Evolutionary conservation across 1,140 invertebrate genomes (phyloP).

Genomic region (Melipona quadrifasciata): DNA sequence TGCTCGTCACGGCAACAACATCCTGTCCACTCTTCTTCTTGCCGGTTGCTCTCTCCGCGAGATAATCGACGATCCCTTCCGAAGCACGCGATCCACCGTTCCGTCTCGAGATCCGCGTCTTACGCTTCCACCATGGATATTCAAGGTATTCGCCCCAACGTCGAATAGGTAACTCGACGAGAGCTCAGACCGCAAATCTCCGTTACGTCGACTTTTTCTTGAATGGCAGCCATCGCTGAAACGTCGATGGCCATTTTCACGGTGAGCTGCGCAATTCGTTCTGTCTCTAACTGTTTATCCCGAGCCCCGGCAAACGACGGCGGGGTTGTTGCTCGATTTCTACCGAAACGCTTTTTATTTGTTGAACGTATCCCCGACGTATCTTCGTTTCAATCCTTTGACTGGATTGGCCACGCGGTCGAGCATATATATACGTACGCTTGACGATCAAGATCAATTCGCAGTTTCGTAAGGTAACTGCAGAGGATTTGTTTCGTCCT

Average conservation of each 20-base stretch:
- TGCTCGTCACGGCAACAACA: conserved; percentile 12
- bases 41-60: not conserved
- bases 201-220: conserved; percentile 68
- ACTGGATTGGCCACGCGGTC: no score
- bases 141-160: not conserved
- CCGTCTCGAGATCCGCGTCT: conserved; percentile 18
- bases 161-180: not conserved
- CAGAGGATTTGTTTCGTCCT: no score
- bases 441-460: no score
- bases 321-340: not conserved
- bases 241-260: conserved; percentile 72
- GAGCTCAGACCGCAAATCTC: conserved; percentile 63
- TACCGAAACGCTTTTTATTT: not conserved
- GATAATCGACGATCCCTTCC: conserved; percentile 45
- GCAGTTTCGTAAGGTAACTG: no score
- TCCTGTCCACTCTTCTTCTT: not conserved
- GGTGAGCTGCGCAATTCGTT: conserved; percentile 74
- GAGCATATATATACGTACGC: no score
- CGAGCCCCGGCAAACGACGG: conserved; percentile 19
- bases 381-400: conserved; percentile 10
- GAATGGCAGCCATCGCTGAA: conserved; percentile 54
- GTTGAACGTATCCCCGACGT: not conserved
- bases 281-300: conserved; percentile 63
- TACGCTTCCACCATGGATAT: conserved; percentile 33
- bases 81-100: conserved; percentile 12